A percentile compares a stretch with the other conserved stretches of the same genome.
Evolutionary conservation across 2,888 invertebrate genomes (phyloP).

Genomic region (Abrostola tripartita): DNA sequence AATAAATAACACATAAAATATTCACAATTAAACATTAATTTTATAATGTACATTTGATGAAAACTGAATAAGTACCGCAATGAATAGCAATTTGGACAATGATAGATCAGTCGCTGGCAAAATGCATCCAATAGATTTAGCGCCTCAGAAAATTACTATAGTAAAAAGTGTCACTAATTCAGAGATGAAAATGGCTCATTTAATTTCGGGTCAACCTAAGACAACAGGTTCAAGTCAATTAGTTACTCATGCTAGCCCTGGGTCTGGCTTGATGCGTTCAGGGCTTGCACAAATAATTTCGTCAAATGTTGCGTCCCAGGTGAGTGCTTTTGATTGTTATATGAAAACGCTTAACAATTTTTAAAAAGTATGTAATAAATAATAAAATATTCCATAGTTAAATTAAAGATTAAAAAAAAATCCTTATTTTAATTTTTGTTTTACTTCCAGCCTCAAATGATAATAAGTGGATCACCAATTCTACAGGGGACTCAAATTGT

Average conservation of each 20-base stretch:
- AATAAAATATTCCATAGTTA: too few relatives aligned
- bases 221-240: conserved; percentile 77
- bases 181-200: conserved; percentile 85
- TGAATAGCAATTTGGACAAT: conserved; percentile 86
- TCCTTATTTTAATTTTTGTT: too few relatives aligned
- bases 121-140: conserved; percentile 88
- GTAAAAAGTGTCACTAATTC: conserved; percentile 82
- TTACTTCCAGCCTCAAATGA: conserved; percentile 81
- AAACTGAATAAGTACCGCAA: conserved; percentile 59
- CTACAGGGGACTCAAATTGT: conserved; percentile 83
- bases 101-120: conserved; percentile 88
- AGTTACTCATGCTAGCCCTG: conserved; percentile 76
- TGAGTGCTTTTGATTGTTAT: conserved; percentile 51
- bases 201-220: conserved; percentile 80
- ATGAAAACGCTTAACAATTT: background rate
- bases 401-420: too few relatives aligned
- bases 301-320: conserved; percentile 82
- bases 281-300: conserved; percentile 81
- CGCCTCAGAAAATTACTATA: conserved; percentile 86
- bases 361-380: background rate
- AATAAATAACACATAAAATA: conserved; percentile 3
- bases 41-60: conserved; percentile 26
- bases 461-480: conserved; percentile 80
- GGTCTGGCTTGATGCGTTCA: conserved; percentile 81
- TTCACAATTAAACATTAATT: conserved; percentile 5